Evolutionary conservation across 1,140 invertebrate species (phyloP).

Genomic region (Drosophila kikkawai): DNA sequence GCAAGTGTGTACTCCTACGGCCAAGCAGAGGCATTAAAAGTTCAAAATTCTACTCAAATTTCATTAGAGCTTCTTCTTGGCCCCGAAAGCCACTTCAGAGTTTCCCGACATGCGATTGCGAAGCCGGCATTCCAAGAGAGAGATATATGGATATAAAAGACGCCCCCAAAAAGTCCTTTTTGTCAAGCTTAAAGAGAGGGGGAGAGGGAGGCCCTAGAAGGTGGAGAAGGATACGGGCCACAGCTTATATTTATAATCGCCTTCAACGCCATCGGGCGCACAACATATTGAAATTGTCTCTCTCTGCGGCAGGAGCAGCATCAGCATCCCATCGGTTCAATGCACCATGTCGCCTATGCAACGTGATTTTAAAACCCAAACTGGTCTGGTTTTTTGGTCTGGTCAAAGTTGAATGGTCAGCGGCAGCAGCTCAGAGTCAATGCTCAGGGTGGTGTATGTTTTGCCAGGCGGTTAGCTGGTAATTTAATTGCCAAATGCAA

Average conservation of each 20-base stretch:
- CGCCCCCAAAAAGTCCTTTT: background rate
- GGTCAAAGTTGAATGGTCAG: slow-evolving; percentile 59
- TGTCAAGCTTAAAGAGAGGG: background rate
- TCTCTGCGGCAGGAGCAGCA: background rate
- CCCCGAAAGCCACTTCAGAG: slow-evolving; percentile 19
- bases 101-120: slow-evolving; percentile 19
- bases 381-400: slow-evolving; percentile 7
- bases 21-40: slow-evolving; percentile 11
- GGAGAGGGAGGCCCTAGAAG: background rate
- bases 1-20: background rate
- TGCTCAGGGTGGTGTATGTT: slow-evolving; percentile 26
- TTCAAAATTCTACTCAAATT: slow-evolving; percentile 23
- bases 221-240: slow-evolving; percentile 3
- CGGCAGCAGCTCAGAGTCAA: slow-evolving; percentile 19
- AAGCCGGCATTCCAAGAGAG: slow-evolving; percentile 1
- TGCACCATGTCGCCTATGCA: slow-evolving; percentile 22
- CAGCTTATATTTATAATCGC: slow-evolving; percentile 20
- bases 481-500: slow-evolving; percentile 67
- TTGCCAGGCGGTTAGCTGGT: slow-evolving; percentile 38
- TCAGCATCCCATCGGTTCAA: slow-evolving; percentile 32
- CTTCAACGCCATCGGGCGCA: slow-evolving; percentile 28
- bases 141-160: slow-evolving; percentile 16
- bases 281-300: slow-evolving; percentile 62
- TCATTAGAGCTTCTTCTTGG: slow-evolving; percentile 15
- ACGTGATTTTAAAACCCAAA: slow-evolving; percentile 40